A percentile compares a stretch with the other conserved stretches of the same genome.
Evolutionary conservation across 1,140 invertebrate species (phyloP).

Genomic region (Philotrypesis tridentata): DNA sequence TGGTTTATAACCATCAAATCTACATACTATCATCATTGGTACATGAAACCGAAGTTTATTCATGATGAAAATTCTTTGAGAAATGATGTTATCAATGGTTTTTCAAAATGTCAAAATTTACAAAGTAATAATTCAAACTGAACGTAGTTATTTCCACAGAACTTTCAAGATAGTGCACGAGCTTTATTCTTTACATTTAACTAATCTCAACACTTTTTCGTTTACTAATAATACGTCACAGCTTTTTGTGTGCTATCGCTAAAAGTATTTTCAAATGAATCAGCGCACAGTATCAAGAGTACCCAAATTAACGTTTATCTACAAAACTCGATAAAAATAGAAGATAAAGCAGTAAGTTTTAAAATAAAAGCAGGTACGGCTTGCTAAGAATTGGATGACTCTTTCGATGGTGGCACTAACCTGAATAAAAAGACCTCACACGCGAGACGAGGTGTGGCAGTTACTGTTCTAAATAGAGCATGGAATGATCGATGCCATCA

Average conservation of each 20-base stretch:
- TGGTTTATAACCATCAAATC: too few species aligned
- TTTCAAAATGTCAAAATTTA: too few species aligned
- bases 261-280: background rate
- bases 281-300: background rate
- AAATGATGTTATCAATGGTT: too few species aligned
- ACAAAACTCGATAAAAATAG: background rate
- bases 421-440: background rate
- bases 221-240: background rate
- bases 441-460: slow-evolving; percentile 4
- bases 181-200: background rate
- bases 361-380: background rate
- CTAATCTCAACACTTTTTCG: background rate
- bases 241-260: background rate
- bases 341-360: background rate
- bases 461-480: background rate
- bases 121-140: too few species aligned
- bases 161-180: background rate
- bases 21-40: too few species aligned
- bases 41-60: too few species aligned
- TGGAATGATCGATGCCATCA: background rate
- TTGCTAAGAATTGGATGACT: slow-evolving; percentile 14
- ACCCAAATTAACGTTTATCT: background rate
- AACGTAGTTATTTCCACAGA: too few species aligned
- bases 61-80: too few species aligned
- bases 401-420: background rate